Base-by-base conservation (phyloP, 2,797 vertebrate species). In the Notolepis coatsorum region DNA sequence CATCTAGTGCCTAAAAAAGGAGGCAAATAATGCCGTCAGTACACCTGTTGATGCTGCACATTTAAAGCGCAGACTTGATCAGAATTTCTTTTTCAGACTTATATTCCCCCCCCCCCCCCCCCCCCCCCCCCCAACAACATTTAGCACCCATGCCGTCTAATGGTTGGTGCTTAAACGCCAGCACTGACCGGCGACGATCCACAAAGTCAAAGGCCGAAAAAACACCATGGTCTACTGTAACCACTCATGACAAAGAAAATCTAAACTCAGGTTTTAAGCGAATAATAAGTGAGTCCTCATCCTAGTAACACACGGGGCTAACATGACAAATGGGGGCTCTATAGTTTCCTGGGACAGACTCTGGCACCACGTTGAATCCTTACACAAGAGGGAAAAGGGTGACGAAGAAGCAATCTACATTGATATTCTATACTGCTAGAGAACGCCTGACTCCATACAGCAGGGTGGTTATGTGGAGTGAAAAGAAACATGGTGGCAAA, bases 381-480 rank as follows among this genome's bases (percentile, higher is more conserved):
- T 49, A 65, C 52, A 79, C 42, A 8, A 15, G 47, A 76, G 39
- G 74, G 48, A 39, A 3, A 50, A n/a, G 38, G 25, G 42, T 56
- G 31, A 20, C 27, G 41, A 45, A 21, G 30, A 55, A 55, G 45
- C 49, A n/a, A 43, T 63, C 52, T 63, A 73, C 49, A 54, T 24
- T 75, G 75, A 83, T 81, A 84, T 83, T 85, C 79, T 83, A 18
- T 7, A 3, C 39, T n/a, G 25, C 17, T 39, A 12, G 30, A 7
- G 18, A 42, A 55, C 39, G 77, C 67, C 37, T 69, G n/a, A 69
- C 3, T 71, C 67, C 41, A 60, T 23, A 63, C 17, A 45, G 30
- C 65, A 39, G 74, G 54, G 81, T 71, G 56, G 42, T n/a, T 24
- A 62, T 62, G 58, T 25, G 53, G 37, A 27, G 45, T 61, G 59